Evolutionary conservation across 2,888 invertebrate species (phyloP).

Genomic region (Dasypogon diadema): DNA sequence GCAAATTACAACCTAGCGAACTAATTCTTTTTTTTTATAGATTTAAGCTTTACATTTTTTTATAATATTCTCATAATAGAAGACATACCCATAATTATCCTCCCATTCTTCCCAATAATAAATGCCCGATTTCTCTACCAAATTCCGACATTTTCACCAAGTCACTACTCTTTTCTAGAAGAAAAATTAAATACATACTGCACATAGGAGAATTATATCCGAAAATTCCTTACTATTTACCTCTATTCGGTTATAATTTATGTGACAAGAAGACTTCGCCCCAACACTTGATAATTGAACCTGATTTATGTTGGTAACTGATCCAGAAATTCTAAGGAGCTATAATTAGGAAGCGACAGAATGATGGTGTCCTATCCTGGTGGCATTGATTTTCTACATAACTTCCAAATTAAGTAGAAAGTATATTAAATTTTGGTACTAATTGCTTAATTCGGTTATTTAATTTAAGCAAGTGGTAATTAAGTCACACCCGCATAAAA

Average conservation of each 20-base stretch:
- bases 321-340: background rate
- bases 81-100: too few species aligned
- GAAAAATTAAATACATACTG: too few species aligned
- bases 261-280: slow-evolving; percentile 11
- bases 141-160: too few species aligned
- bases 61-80: too few species aligned
- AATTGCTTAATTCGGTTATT: slow-evolving; percentile 35
- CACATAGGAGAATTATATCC: too few species aligned
- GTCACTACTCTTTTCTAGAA: too few species aligned
- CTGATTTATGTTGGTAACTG: slow-evolving; percentile 38
- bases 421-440: background rate
- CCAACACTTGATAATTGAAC: slow-evolving; percentile 13
- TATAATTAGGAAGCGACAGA: background rate
- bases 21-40: too few species aligned
- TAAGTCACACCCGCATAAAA: slow-evolving; percentile 33
- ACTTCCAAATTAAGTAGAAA: background rate
- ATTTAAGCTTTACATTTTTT: too few species aligned
- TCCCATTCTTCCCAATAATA: too few species aligned
- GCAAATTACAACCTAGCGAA: too few species aligned
- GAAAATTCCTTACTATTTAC: slow-evolving; percentile 12
- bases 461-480: slow-evolving; percentile 28
- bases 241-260: slow-evolving; percentile 33
- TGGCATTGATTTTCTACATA: background rate
- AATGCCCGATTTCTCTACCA: too few species aligned
- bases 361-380: background rate